Conservation (phyloP, 2,888 invertebrate genomes). For the Baronia brevicornis region DNA sequence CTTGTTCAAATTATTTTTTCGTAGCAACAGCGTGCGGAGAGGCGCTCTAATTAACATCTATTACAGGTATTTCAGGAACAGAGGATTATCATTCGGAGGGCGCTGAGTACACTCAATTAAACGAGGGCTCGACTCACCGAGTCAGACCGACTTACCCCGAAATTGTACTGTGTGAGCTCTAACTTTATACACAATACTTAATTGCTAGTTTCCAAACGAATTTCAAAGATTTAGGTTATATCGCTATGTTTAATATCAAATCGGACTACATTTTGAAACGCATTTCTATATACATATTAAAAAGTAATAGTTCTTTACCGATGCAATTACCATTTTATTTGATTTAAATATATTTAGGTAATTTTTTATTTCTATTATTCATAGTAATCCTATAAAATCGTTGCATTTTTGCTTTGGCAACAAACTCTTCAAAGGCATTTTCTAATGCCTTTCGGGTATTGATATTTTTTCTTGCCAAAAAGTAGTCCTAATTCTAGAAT, state of each 20-base stretch:
- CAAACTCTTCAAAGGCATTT: not conserved
- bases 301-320: too few relatives aligned
- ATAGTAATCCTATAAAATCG: too few relatives aligned
- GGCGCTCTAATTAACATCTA: constrained; percentile 72
- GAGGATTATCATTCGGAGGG: constrained; percentile 70
- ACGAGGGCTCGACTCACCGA: constrained; percentile 31
- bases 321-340: too few relatives aligned
- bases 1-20: constrained; percentile 72
- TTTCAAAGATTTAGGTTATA: too few relatives aligned
- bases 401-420: too few relatives aligned
- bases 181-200: constrained; percentile 5
- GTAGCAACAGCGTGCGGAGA: constrained; percentile 51
- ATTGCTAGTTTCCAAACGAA: constrained; percentile 5
- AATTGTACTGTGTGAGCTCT: constrained; percentile 16
- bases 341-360: too few relatives aligned
- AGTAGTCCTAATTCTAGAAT: constrained; percentile 16
- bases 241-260: too few relatives aligned
- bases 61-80: constrained; percentile 70
- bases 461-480: constrained; percentile 11
- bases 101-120: constrained; percentile 73
- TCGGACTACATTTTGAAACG: too few relatives aligned
- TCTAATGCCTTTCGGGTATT: constrained; percentile 14
- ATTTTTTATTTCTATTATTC: too few relatives aligned
- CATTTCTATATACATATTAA: too few relatives aligned
- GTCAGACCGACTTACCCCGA: constrained; percentile 14